Percentiles rank a stretch among this genome's conserved stretches.
These are phyloP conservation scores for Drosophila nr. fundita DNA, from an alignment of 2,888 invertebrate genomes.

Conservation along the genomic window DNA sequence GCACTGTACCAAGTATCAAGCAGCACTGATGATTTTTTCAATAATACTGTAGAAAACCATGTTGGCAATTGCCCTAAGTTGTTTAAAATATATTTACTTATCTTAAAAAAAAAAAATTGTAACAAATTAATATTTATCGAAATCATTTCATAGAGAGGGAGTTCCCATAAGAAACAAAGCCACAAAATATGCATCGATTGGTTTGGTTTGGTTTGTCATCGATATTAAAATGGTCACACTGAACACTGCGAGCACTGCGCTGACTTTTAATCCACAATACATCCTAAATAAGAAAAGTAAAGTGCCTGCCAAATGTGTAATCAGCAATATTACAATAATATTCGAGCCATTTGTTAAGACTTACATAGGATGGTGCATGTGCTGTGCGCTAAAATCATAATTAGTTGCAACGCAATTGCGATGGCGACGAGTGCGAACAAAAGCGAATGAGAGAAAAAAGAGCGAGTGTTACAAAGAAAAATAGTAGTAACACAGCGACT, in stretches of 20 bases:
- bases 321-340: conserved; percentile 20
- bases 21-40: not conserved
- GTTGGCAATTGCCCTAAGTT: not conserved
- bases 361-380: conserved; percentile 18
- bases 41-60: not conserved
- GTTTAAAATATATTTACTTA: not conserved
- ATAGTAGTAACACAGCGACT: conserved; percentile 27
- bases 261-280: conserved; percentile 46
- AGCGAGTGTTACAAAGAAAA: conserved; percentile 55
- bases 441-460: conserved; percentile 44
- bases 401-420: conserved; percentile 68
- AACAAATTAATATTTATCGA: not conserved
- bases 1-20: no score
- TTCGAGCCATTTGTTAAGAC: conserved; percentile 1
- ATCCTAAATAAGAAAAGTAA: conserved; percentile 38
- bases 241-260: conserved; percentile 23
- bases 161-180: not conserved
- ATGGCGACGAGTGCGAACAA: conserved; percentile 63
- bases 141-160: not conserved
- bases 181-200: conserved; percentile 16
- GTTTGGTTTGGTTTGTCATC: conserved; percentile 5
- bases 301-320: conserved; percentile 36
- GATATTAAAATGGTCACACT: conserved; percentile 38
- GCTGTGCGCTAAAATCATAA: conserved; percentile 28
- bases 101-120: not conserved